Conservation (phyloP, 2,888 invertebrate genomes). For the Mimachlamys varia region DNA sequence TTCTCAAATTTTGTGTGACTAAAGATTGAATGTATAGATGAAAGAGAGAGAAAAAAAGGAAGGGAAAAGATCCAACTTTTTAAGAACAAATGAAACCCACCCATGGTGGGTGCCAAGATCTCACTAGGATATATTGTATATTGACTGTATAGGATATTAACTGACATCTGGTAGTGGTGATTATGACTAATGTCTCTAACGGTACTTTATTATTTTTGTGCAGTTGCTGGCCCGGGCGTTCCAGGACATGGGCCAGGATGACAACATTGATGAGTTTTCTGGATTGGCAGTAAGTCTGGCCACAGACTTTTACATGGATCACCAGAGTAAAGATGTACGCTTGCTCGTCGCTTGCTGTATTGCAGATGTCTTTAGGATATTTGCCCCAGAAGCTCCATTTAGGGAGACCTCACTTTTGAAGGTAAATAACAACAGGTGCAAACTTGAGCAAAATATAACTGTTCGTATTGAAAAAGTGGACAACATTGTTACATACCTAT, state of each 20-base stretch:
- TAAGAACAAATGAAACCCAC: too few relatives aligned
- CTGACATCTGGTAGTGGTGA: background rate
- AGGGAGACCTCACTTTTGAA: constrained; percentile 97
- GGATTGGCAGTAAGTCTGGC: constrained; percentile 93
- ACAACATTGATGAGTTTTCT: constrained; percentile 86
- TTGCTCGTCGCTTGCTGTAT: constrained; percentile 97
- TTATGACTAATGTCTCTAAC: too few relatives aligned
- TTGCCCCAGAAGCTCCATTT: constrained; percentile 98
- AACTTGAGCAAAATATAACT: too few relatives aligned
- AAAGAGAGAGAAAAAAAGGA: too few relatives aligned
- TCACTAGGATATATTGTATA: too few relatives aligned
- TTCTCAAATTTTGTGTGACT: too few relatives aligned
- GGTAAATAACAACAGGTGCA: constrained; percentile 73
- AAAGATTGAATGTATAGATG: too few relatives aligned
- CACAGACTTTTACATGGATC: constrained; percentile 95
- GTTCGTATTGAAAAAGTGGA: too few relatives aligned
- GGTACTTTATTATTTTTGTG: background rate
- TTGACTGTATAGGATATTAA: too few relatives aligned
- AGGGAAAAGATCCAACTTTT: too few relatives aligned
- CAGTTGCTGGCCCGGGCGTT: constrained; percentile 90
- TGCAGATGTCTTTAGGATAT: constrained; percentile 97
- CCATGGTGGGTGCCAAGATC: too few relatives aligned
- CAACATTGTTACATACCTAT: too few relatives aligned
- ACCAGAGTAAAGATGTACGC: constrained; percentile 95
- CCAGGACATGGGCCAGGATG: constrained; percentile 96